Percentiles rank a stretch among this genome's conserved stretches.
These are phyloP conservation scores for Pterocles gutturalis DNA, from an alignment of 2,113 vertebrate species.

Conservation along the genomic window DNA sequence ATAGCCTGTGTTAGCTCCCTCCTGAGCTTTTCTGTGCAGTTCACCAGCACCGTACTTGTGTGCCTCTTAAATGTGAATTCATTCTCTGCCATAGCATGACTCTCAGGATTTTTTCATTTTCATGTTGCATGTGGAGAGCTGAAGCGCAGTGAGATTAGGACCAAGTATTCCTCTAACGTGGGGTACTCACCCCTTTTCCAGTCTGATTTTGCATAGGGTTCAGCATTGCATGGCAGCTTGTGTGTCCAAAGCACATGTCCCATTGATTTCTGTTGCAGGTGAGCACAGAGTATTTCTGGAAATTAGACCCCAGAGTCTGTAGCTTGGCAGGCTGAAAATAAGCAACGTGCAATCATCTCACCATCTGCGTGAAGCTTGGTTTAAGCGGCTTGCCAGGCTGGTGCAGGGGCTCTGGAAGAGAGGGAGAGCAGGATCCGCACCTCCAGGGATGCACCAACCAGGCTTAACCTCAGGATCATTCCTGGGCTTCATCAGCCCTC, in stretches of 20 bases:
- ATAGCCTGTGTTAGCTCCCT: not conserved
- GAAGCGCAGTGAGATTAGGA: not conserved
- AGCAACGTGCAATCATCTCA: not conserved
- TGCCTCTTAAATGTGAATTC: not conserved
- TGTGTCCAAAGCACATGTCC: not conserved
- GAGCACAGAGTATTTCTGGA: not conserved
- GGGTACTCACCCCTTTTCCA: not conserved
- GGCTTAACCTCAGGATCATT: not conserved
- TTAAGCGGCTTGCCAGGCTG: not conserved
- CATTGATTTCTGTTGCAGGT: not conserved
- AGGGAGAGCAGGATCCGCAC: not conserved
- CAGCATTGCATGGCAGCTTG: not conserved
- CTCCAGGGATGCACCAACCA: not conserved
- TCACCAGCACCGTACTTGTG: not conserved
- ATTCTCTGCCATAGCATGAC: not conserved
- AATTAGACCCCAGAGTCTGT: not conserved
- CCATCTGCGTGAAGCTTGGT: not conserved
- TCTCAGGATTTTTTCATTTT: not conserved
- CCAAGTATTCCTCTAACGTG: not conserved
- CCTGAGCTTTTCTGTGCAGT: not conserved
- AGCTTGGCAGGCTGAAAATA: not conserved
- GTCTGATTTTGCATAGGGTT: not conserved
- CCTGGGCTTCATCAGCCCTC: not conserved
- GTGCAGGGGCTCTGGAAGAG: not conserved
- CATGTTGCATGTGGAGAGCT: not conserved